These are phyloP conservation scores for Chaetodon trifascialis DNA, from an alignment of 2,113 vertebrate genomes.

Conservation along the genomic window DNA sequence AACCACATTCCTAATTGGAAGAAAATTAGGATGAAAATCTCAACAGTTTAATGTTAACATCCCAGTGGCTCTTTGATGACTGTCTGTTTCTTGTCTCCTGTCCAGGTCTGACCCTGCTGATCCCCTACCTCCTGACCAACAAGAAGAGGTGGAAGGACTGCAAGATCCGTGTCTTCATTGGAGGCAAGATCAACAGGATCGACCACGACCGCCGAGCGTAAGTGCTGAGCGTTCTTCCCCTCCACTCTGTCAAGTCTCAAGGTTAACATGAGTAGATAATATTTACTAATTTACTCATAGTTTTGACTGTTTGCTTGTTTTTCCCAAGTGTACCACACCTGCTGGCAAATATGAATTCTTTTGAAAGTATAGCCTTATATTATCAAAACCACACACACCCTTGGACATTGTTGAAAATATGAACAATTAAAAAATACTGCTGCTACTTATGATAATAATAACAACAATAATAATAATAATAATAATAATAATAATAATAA, in stretches of 20 bases:
- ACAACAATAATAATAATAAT: too few relatives aligned
- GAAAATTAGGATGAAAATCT: too few relatives aligned
- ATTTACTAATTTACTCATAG: background rate
- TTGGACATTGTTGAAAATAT: too few relatives aligned
- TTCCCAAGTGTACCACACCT: too few relatives aligned
- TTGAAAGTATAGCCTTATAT: too few relatives aligned
- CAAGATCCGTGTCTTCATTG: slow-evolving; percentile 87
- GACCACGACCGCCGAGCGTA: slow-evolving; percentile 98
- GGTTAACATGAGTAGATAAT: background rate
- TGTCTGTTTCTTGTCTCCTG: background rate
- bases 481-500: too few relatives aligned
- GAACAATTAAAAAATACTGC: too few relatives aligned
- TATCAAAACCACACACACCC: too few relatives aligned
- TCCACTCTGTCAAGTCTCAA: background rate
- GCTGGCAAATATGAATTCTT: too few relatives aligned
- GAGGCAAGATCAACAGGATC: slow-evolving; percentile 95
- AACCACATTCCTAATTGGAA: background rate
- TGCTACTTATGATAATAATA: too few relatives aligned
- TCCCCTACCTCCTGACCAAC: slow-evolving; percentile 96
- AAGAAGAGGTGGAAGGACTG: slow-evolving; percentile 89
- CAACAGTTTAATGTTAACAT: background rate
- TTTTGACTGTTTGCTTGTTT: background rate
- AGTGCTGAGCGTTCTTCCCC: slow-evolving; percentile 70
- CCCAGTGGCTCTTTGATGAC: background rate
- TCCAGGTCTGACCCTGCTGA: slow-evolving; percentile 93